phyloP scores from a whole-genome alignment of 2,113 vertebrate species.

The Semicossyphus pulcher region DNA sequence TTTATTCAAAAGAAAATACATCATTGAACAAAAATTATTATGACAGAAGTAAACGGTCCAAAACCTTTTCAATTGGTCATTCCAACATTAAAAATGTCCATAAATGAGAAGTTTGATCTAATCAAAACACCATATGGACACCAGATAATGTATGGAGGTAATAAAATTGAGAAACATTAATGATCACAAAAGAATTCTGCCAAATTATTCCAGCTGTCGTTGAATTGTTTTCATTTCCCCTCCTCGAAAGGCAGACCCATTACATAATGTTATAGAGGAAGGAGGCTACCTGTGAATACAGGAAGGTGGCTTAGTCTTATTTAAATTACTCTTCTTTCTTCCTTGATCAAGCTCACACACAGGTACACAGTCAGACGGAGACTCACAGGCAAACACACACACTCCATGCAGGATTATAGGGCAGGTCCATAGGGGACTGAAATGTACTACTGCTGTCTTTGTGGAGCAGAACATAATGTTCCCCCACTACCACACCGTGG shows the following conservation, averaged over 20 bases:
- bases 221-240: constrained; percentile 16
- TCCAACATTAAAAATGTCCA: constrained; percentile 47
- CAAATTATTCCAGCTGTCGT: constrained; percentile 11
- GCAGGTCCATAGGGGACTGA: constrained; percentile 71
- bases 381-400: constrained; percentile 13
- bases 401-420: constrained; percentile 72
- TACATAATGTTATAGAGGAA: neutral
- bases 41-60: constrained; percentile 41
- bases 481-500: constrained; percentile 63
- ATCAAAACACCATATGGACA: constrained; percentile 57
- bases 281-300: constrained; percentile 7
- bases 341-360: constrained; percentile 31
- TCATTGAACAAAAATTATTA: constrained; percentile 39
- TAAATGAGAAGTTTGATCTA: constrained; percentile 45
- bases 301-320: constrained; percentile 9
- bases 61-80: constrained; percentile 35
- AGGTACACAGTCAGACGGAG: constrained; percentile 40
- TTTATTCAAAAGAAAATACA: constrained; percentile 45
- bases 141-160: constrained; percentile 41
- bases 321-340: constrained; percentile 8
- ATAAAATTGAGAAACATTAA: constrained; percentile 46
- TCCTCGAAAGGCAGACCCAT: constrained; percentile 4
- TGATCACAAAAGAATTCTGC: constrained; percentile 27
- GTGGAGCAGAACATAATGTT: constrained; percentile 72
- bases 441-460: constrained; percentile 75